Conservation (phyloP, 2,797 vertebrate genomes). For the Enteromius viviparus region DNA sequence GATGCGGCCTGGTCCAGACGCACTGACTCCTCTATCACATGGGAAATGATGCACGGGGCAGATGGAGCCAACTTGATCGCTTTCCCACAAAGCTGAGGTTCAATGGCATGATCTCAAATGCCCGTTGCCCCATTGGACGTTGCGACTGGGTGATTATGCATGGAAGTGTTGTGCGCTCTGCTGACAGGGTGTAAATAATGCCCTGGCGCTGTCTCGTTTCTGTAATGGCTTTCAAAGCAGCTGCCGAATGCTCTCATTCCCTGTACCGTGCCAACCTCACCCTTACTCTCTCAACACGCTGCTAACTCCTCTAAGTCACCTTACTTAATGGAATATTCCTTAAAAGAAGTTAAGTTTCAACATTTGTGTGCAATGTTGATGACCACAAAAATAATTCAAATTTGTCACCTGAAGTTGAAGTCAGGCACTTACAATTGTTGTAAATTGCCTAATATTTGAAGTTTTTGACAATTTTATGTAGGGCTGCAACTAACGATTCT, state of each 20-base stretch:
- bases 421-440: neutral
- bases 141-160: constrained; percentile 30
- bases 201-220: constrained; percentile 10
- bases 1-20: neutral
- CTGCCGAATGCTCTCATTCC: constrained; percentile 42
- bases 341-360: neutral
- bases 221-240: constrained; percentile 40
- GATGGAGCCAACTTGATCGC: constrained; percentile 22
- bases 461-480: neutral
- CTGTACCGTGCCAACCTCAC: constrained; percentile 13
- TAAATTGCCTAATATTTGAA: neutral
- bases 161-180: constrained; percentile 17
- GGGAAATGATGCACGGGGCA: constrained; percentile 37
- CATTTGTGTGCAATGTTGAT: neutral
- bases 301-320: constrained; percentile 12
- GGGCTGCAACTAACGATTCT: too few species aligned
- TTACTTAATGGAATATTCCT: constrained; percentile 3
- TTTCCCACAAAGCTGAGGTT: constrained; percentile 37
- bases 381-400: neutral
- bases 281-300: neutral
- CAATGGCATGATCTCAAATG: constrained; percentile 10
- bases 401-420: neutral
- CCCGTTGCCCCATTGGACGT: constrained; percentile 1
- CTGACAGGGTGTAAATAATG: constrained; percentile 45
- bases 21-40: constrained; percentile 29